Evolutionary conservation across 2,797 vertebrate species (phyloP).

Genomic region (Knipowitschia caucasica): DNA sequence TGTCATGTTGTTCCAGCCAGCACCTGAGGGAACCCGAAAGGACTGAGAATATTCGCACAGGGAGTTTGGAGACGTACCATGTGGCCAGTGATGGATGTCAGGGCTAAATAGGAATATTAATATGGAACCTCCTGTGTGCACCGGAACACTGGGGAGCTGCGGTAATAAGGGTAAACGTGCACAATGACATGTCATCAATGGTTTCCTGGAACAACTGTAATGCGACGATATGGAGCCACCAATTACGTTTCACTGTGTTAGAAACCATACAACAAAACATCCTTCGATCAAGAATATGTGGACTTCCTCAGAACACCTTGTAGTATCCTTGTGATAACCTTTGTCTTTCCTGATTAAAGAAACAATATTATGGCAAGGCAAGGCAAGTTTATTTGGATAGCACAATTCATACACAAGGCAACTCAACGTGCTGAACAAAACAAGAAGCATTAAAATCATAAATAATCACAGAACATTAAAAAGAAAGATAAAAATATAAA

Average conservation of each 20-base stretch:
- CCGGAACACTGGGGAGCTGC: slow-evolving; percentile 3
- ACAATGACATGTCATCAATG: slow-evolving; percentile 10
- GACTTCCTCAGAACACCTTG: too few species aligned
- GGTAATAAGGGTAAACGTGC: slow-evolving; percentile 1
- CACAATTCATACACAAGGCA: too few species aligned
- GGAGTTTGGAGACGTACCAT: slow-evolving; percentile 28
- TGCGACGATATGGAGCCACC: neutral
- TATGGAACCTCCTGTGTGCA: slow-evolving; percentile 18
- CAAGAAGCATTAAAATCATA: too few species aligned
- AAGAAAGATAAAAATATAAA: too few species aligned
- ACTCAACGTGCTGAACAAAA: too few species aligned
- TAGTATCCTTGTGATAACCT: too few species aligned
- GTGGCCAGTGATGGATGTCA: slow-evolving; percentile 42
- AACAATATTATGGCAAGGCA: too few species aligned
- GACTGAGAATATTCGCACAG: slow-evolving; percentile 33
- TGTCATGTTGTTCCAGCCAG: slow-evolving; percentile 47
- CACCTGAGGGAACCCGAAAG: slow-evolving; percentile 32
- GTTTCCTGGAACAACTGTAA: neutral
- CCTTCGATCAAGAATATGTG: too few species aligned
- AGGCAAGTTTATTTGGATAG: too few species aligned
- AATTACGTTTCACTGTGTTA: slow-evolving; percentile 22
- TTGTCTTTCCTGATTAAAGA: too few species aligned
- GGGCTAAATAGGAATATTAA: slow-evolving; percentile 39
- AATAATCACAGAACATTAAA: too few species aligned
- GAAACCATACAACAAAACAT: too few species aligned